Evolutionary conservation across 2,113 vertebrate genomes (phyloP).

Genomic region (Pelusios castaneus): DNA sequence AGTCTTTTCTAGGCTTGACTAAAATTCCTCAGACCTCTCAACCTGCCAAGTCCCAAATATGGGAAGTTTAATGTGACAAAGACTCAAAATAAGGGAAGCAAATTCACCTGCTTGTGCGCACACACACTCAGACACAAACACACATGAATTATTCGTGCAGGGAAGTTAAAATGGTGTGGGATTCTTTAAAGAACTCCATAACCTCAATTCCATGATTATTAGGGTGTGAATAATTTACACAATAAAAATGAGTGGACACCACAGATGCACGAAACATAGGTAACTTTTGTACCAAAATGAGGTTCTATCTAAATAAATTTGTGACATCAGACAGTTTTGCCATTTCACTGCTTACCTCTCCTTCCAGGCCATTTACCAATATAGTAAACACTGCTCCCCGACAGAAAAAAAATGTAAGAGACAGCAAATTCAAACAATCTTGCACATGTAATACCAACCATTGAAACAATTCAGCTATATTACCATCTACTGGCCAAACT

Average conservation of each 20-base stretch:
- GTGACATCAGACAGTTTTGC: background rate
- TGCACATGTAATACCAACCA: background rate
- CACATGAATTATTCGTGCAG: background rate
- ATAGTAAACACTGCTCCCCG: background rate
- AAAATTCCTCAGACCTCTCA: conserved; percentile 5
- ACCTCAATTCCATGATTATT: background rate
- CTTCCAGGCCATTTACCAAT: background rate
- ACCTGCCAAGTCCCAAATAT: background rate
- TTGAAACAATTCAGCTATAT: background rate
- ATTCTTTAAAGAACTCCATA: background rate
- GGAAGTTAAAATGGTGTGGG: conserved; percentile 11
- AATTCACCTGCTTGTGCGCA: no score
- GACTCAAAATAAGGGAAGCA: background rate
- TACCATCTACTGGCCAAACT: background rate
- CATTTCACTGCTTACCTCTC: background rate
- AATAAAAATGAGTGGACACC: background rate
- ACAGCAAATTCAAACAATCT: background rate
- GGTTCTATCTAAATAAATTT: background rate
- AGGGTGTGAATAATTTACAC: background rate
- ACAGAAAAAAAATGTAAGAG: background rate
- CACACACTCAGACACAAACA: background rate
- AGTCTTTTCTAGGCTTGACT: background rate
- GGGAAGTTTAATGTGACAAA: background rate
- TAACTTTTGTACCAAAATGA: background rate
- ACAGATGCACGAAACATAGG: background rate